Evolutionary conservation across 2,113 vertebrate genomes (phyloP), one percentile per base, ranked within the genome.

Genomic region (Carlito syrichta): DNA sequence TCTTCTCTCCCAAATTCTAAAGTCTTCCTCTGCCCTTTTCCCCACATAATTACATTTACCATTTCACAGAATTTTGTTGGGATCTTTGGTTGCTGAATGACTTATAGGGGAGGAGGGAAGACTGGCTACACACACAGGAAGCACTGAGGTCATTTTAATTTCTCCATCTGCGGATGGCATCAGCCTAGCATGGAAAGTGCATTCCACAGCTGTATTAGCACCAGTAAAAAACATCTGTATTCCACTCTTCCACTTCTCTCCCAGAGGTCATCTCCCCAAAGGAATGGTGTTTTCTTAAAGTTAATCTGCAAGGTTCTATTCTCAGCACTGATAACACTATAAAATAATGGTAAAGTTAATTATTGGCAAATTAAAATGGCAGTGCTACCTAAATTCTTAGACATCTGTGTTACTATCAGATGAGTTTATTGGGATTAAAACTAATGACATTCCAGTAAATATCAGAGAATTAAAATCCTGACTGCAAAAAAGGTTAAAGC

Each of bases 301-400:
- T 95, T 96, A 45, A 66, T 89, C 91, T 38, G 78, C 12, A 76
- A 90, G 62, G 30, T 97, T 96, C 89, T 94, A 56, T 91, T 96
- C 89, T n/a, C 17, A 79, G 63, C 58, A 71, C 82, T 52, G 93
- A 97, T 93, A 97, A 93, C 56, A 93, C 69, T 95, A 91, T 95
- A 94, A 97, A 97, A 97, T 95, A 96, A 95, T 87, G 82, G 86
- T 94, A 89, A 91, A 96, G 91, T 97, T 98, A 97, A 98, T 96
- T 97, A 97, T 93, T 97, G 96, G 69, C 25, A 85, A 97, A 94
- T 96, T 97, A 94, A 96, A 97, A 89, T 91, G 91, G 71, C 96
- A 93, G 68, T 87, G 91, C 89, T 96, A 93, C 94, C 93, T 97
- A 96, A 97, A 95, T 96, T 97, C 89, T 83, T 97, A 97, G 89